Evolutionary conservation across 2,113 vertebrate species (phyloP), one percentile per base, ranked within the genome.

Genomic region (Charina bottae): DNA sequence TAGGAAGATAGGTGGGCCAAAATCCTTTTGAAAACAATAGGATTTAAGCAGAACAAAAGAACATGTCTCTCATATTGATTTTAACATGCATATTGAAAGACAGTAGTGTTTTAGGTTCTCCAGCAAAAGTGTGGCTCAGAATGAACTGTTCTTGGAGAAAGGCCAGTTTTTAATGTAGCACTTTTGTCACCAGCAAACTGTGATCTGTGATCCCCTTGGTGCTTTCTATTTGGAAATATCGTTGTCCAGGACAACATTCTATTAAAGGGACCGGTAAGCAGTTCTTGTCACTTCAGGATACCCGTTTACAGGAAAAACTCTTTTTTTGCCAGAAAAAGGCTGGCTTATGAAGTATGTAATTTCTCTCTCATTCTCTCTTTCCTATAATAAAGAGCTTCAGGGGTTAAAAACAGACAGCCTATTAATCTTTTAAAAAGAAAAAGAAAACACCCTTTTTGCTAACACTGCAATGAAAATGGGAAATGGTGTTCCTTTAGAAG

Each of bases 221-320:
- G 91, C 46, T 95, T 89, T 95, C 83, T 56, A 89, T 96, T 94
- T 96, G 94, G 93, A 96, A 89, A 95, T 68, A 86, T 72, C 88
- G 46, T 92, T 56, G 37, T 94, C 94, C 96, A 93, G 58, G 94
- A 89, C 93, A 94, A 93, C 95, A 92, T 83, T 83, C 93, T 88
- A 55, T 64, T 59, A 92, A 96, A 96, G 93, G 89, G 93, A 91
- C 62, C 85, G 94, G 0, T 9, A 91, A 59, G 53, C 89, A 92
- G 91, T 91, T 58, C 87, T 49, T 93, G 93, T 93, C 95, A 95
- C 94, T 96, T 95, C 55, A 88, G 86, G 10, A 95, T 60, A 3
- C 15, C 23, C 88, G 83, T 93, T 95, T 95, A 96, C 95, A 93
- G 59, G 42, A 92, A 90, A 96, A 96, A 93, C 4, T 87, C 15